Base-by-base conservation (phyloP, 2,888 invertebrate genomes). In the Mesorhabditis belari region DNA sequence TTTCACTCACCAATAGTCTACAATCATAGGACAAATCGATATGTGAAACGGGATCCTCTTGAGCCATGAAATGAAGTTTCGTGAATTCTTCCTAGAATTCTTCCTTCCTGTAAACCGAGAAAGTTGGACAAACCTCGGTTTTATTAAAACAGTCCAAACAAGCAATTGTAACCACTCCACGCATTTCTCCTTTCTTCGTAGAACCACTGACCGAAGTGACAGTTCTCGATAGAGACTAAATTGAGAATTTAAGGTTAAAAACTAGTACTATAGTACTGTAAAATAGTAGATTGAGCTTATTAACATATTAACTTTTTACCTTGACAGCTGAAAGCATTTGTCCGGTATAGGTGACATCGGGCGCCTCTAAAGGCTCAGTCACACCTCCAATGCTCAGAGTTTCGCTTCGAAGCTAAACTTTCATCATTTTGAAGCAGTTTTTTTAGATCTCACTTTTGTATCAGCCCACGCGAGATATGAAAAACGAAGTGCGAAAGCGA, bases 291-390 rank as follows among this genome's bases (percentile, higher is more conserved):
- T 1, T 35, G 12, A 35, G 44, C 12, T 35, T 35, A n/a, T 12
- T 49, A 35, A 49, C 26, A 55, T 55, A 2, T 5, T 55, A 23
- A 26, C 25, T 3, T 49, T 58, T 44, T 64, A 83, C 83, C 81
- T 83, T 84, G 50, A 83, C 83, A 57, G 82, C 83, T 72, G 78
- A 83, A 64, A 84, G 81, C 52, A 84, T 80, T 44, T 83, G 83
- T 55, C 82, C 82, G 58, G 83, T 81, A 65, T 83, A 83, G n/a
- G 82, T 64, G 6, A 67, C 69, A n/a, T 51, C 61, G 6, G 61
- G 49, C n/a, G 65, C 63, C 35, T 71, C 71, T 12, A 65, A 63
- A 17, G 66, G 67, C 4, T 60, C 57, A 24, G 63, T 65, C 29
- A 72, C 21, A 50, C 72, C 72, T 25, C 74, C 74, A 57, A 64